phyloP scores from a whole-genome alignment of 2,797 vertebrate species.

The Acanthurus tractus region DNA sequence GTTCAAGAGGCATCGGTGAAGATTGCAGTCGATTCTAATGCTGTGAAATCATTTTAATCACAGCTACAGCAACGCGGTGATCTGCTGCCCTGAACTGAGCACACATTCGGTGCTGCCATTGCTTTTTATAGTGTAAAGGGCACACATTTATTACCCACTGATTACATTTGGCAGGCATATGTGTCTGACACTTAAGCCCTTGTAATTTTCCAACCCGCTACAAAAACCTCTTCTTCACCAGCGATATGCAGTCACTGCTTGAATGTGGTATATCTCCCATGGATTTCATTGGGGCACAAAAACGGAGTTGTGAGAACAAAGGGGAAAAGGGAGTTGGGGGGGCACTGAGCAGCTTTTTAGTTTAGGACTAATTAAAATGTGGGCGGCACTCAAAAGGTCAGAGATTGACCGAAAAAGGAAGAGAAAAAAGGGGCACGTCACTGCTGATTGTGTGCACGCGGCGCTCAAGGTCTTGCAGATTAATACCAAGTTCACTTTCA shows the following conservation, averaged over 20 bases:
- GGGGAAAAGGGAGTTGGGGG: constrained; percentile 28
- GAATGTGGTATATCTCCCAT: constrained; percentile 60
- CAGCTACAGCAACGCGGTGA: constrained; percentile 41
- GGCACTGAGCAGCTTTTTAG: constrained; percentile 55
- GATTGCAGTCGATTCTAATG: constrained; percentile 30
- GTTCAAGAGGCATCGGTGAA: constrained; percentile 38
- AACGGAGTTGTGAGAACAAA: constrained; percentile 62
- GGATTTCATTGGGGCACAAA: constrained; percentile 53
- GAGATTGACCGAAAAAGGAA: constrained; percentile 50
- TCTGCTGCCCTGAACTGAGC: constrained; percentile 55
- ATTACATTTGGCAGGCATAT: constrained; percentile 82
- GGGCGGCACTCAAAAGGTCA: constrained; percentile 74
- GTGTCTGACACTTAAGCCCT: constrained; percentile 75
- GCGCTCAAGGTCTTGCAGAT: constrained; percentile 69
- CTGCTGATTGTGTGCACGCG: constrained; percentile 56
- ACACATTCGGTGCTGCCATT: constrained; percentile 55
- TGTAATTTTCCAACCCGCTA: constrained; percentile 71
- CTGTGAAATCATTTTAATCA: constrained; percentile 59
- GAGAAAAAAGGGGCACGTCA: constrained; percentile 14
- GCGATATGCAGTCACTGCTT: constrained; percentile 66
- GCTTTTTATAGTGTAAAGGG: constrained; percentile 77
- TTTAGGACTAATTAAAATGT: constrained; percentile 75
- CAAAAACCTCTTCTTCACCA: constrained; percentile 53
- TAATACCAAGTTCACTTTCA: constrained; percentile 69
- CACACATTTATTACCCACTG: constrained; percentile 80